Conservation (phyloP, 2,888 invertebrate species). For the Calameuta pallipes region DNA sequence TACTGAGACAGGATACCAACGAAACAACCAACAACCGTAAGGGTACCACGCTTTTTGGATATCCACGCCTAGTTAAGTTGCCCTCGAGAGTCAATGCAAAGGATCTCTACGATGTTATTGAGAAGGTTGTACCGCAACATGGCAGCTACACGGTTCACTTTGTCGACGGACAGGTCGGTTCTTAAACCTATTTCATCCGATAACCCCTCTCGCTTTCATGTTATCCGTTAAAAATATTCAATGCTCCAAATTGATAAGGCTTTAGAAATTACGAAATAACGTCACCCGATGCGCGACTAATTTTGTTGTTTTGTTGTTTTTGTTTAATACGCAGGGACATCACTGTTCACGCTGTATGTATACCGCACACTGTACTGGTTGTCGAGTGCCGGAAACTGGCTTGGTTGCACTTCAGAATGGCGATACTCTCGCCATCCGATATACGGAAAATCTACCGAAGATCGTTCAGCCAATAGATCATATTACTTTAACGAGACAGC, state of each 20-base stretch:
- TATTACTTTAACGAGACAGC: conserved; percentile 66
- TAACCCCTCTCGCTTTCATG: too few species aligned
- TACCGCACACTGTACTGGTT: conserved; percentile 71
- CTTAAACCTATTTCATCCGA: neutral
- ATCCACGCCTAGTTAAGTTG: conserved; percentile 70
- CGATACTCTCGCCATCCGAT: conserved; percentile 69
- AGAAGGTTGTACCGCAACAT: conserved; percentile 66
- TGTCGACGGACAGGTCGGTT: conserved; percentile 70
- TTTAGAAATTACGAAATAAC: neutral
- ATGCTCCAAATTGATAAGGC: neutral
- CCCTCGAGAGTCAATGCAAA: conserved; percentile 69
- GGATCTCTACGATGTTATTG: conserved; percentile 67
- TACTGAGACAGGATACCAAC: conserved; percentile 68
- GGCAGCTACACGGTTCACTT: conserved; percentile 68
- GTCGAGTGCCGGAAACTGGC: conserved; percentile 66
- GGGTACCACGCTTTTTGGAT: conserved; percentile 67
- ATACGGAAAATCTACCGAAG: conserved; percentile 63
- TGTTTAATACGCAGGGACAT: conserved; percentile 65
- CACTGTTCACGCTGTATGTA: conserved; percentile 72
- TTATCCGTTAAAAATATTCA: too few species aligned
- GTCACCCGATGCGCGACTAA: neutral
- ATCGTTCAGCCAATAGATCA: conserved; percentile 65
- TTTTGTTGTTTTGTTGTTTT: too few species aligned
- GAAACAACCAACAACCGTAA: conserved; percentile 67
- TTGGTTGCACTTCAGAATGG: conserved; percentile 68